A percentile compares a stretch with the other conserved stretches of the same genome.
These are phyloP conservation scores for Salvelinus alpinus DNA, from an alignment of 2,113 vertebrate genomes.

Conservation along the genomic window DNA sequence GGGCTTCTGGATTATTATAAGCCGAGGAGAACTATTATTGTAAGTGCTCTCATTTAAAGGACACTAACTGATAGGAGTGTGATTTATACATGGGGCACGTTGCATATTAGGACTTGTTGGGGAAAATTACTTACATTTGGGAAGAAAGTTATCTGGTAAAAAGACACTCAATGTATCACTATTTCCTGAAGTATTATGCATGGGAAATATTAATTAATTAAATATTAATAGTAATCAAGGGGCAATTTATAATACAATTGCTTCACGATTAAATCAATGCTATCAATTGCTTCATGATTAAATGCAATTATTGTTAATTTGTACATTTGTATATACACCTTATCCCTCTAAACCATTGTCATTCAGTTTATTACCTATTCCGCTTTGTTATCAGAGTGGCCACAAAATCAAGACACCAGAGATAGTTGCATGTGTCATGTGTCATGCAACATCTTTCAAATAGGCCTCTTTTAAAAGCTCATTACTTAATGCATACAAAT, in stretches of 20 bases:
- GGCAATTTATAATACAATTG: neutral
- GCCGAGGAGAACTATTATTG: too few species aligned
- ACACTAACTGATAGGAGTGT: too few species aligned
- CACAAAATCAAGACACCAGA: neutral
- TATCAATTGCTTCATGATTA: neutral
- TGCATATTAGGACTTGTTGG: too few species aligned
- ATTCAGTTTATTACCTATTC: neutral
- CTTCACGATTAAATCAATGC: neutral
- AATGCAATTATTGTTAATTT: neutral
- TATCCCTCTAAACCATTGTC: neutral
- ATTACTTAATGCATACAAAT: slow-evolving; percentile 36
- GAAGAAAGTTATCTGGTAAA: neutral
- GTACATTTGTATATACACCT: neutral
- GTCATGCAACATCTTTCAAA: neutral
- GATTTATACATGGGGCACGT: too few species aligned
- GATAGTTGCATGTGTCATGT: neutral
- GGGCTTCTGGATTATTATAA: neutral
- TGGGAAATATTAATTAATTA: too few species aligned
- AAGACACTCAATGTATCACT: neutral
- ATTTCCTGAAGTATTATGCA: too few species aligned
- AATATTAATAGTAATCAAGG: neutral
- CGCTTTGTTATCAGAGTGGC: neutral
- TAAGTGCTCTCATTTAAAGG: neutral
- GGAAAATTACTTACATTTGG: neutral
- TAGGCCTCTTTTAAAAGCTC: slow-evolving; percentile 14